Evolutionary conservation across 2,113 vertebrate genomes (phyloP).

Genomic region (Psittacula cyanocephala): DNA sequence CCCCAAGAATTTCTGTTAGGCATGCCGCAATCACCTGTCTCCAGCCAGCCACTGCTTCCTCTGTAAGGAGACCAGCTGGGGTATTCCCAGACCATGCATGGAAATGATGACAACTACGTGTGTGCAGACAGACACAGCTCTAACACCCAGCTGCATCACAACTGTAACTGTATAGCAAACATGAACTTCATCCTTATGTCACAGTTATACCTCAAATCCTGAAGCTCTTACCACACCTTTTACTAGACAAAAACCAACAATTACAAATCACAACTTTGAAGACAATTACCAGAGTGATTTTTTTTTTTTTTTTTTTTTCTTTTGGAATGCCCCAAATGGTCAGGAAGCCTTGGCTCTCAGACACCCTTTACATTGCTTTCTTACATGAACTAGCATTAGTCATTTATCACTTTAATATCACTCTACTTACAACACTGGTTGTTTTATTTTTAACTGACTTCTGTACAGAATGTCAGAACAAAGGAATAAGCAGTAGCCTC

Average conservation of each 20-base stretch:
- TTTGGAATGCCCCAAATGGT: neutral
- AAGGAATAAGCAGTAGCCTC: neutral
- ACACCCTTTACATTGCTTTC: neutral
- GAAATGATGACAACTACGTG: fast-evolving
- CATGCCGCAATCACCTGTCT: neutral
- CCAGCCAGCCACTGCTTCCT: neutral
- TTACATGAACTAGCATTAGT: neutral
- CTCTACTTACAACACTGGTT: neutral
- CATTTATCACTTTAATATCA: neutral
- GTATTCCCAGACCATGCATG: neutral
- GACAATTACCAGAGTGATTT: neutral
- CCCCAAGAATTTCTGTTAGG: neutral
- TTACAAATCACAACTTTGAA: neutral
- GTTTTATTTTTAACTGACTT: neutral
- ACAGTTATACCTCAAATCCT: neutral
- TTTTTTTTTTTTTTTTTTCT: neutral
- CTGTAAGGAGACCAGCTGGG: neutral
- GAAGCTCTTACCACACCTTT: neutral
- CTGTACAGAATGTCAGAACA: neutral
- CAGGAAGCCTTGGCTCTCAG: neutral
- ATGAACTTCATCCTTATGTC: neutral
- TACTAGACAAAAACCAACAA: neutral
- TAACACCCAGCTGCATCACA: neutral
- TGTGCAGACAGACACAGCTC: neutral
- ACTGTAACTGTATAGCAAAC: neutral